Conservation (phyloP, 2,113 vertebrate species). For the Rhinopomastus cyanomelas region DNA sequence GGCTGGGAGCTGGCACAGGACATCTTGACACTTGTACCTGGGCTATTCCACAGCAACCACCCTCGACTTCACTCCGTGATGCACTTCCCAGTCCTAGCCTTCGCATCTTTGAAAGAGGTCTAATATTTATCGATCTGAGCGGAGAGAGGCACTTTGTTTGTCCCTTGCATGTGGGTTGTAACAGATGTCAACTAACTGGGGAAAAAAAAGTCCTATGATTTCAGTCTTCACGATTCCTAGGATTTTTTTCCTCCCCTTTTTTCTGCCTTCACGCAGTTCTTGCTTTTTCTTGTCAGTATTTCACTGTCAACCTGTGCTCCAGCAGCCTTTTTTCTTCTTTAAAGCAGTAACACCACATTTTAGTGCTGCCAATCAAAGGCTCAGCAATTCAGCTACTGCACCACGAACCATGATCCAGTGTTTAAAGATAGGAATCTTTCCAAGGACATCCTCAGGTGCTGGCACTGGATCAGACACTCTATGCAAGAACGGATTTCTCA, state of each 20-base stretch:
- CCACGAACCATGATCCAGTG: neutral
- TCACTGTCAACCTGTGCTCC: neutral
- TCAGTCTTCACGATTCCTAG: neutral
- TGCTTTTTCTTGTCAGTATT: constrained; percentile 4
- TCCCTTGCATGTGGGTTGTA: neutral
- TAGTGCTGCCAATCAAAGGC: constrained; percentile 4
- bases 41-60: neutral
- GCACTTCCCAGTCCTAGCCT: neutral
- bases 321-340: neutral
- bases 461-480: constrained; percentile 38
- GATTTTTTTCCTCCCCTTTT: neutral
- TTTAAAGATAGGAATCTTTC: constrained; percentile 40
- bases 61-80: neutral
- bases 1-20: neutral
- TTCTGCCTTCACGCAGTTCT: neutral
- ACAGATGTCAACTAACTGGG: neutral
- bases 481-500: constrained; percentile 12
- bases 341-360: neutral
- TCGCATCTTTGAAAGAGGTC: neutral
- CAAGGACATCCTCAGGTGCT: constrained; percentile 52
- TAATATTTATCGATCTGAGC: neutral
- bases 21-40: neutral
- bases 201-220: neutral
- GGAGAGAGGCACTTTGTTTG: neutral
- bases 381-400: constrained; percentile 32